A percentile compares a stretch with the other conserved stretches of the same genome.
phyloP scores from a whole-genome alignment of 2,797 vertebrate genomes.

The Schizopygopsis pylzovi region DNA sequence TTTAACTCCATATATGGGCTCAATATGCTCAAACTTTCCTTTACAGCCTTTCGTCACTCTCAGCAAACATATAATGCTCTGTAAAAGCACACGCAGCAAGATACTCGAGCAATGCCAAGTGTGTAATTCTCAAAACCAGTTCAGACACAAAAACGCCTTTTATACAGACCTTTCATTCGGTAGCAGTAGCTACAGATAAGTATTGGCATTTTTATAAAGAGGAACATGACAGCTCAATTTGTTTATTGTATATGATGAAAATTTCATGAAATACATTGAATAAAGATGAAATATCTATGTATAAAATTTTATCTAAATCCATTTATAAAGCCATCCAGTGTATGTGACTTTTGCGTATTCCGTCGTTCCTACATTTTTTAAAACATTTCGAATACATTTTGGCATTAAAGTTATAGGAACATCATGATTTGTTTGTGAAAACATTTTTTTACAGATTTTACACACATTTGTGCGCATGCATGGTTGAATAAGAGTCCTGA shows the following conservation, averaged over 20 bases:
- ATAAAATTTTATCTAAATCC: neutral
- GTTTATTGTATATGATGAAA: neutral
- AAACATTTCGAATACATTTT: neutral
- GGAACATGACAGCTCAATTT: neutral
- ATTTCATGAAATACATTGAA: neutral
- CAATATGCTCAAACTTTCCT: neutral
- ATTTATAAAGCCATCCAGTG: neutral
- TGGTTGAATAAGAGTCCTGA: neutral
- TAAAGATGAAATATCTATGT: neutral
- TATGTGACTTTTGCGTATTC: neutral
- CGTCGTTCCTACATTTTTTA: neutral
- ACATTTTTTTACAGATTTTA: neutral
- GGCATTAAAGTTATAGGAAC: neutral
- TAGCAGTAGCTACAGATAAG: neutral
- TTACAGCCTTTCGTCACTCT: neutral
- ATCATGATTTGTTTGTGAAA: neutral
- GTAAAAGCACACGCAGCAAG: neutral
- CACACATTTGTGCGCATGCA: neutral
- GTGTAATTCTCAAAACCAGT: neutral
- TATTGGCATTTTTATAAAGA: neutral
- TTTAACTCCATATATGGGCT: neutral
- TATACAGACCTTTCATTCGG: neutral
- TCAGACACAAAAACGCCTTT: neutral
- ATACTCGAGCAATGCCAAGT: neutral
- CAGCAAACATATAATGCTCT: neutral